These are phyloP conservation scores for Phortica variegata DNA, from an alignment of 1,140 invertebrate genomes.

Conservation along the genomic window DNA sequence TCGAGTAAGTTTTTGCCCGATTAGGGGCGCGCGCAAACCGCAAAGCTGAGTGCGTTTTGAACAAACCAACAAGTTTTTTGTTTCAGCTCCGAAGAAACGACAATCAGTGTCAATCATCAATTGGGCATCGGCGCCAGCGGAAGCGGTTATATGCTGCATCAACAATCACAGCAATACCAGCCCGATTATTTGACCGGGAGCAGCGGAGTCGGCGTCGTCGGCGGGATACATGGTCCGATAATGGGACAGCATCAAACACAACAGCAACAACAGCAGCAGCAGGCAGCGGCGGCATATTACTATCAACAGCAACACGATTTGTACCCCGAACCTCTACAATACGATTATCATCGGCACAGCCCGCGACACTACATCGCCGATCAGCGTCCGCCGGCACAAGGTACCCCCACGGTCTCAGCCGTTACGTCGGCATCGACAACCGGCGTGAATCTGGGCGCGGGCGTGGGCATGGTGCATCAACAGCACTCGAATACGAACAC, in stretches of 20 bases:
- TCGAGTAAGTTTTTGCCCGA: conserved; percentile 72
- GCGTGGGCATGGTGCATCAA: conserved; percentile 26
- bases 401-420: conserved; percentile 33
- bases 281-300: conserved; percentile 20
- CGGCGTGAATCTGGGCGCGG: conserved; percentile 3
- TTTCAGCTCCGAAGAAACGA: conserved; percentile 57
- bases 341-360: conserved; percentile 46
- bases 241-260: conserved; percentile 25
- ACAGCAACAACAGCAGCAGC: conserved; percentile 21
- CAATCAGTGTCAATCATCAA: conserved; percentile 49
- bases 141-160: conserved; percentile 45
- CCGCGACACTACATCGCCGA: conserved; percentile 51
- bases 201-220: conserved; percentile 30
- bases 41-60: conserved; percentile 18
- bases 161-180: conserved; percentile 39
- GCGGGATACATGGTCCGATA: conserved; percentile 36
- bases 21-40: conserved; percentile 4
- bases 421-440: neutral
- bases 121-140: conserved; percentile 20
- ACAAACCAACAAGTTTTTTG: conserved; percentile 52
- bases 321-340: conserved; percentile 48
- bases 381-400: conserved; percentile 35
- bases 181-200: conserved; percentile 33
- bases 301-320: conserved; percentile 32
- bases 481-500: conserved; percentile 45